Conservation (phyloP, 2,113 vertebrate species). For the Dasyurus viverrinus region DNA sequence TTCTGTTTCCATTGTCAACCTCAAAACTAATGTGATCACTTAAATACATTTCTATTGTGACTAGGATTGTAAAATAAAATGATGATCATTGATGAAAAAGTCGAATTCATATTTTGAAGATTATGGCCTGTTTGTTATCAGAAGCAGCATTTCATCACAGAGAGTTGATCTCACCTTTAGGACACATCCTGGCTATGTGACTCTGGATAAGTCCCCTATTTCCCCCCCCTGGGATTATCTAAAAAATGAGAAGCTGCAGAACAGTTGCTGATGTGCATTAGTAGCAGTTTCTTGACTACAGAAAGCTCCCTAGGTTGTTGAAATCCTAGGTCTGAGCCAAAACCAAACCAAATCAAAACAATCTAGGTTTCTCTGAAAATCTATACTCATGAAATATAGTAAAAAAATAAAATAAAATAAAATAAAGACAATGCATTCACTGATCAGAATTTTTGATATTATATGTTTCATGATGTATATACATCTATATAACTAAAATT, state of each 20-base stretch:
- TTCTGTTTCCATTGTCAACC: constrained; percentile 5
- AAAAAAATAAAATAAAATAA: not conserved
- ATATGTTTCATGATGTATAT: not conserved
- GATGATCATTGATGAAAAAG: constrained; percentile 33
- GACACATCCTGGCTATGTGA: constrained; percentile 23
- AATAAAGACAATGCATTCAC: not conserved
- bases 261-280: constrained; percentile 11
- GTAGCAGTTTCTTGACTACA: constrained; percentile 8
- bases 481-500: not conserved
- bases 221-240: not conserved
- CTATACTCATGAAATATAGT: not conserved
- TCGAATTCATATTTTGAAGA: constrained; percentile 50
- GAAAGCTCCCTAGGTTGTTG: not conserved
- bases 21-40: constrained; percentile 28
- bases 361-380: not conserved
- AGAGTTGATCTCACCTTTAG: not conserved
- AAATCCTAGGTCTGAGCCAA: not conserved
- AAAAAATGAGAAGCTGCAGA: constrained; percentile 34
- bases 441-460: not conserved
- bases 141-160: not conserved
- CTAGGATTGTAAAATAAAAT: constrained; percentile 29
- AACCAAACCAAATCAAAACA: constrained; percentile 24
- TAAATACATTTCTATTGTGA: constrained; percentile 29
- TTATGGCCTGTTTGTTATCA: not conserved
- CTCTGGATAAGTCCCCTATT: constrained; percentile 31